Evolutionary conservation across 1,140 invertebrate genomes (phyloP).

Genomic region (Atta cephalotes): DNA sequence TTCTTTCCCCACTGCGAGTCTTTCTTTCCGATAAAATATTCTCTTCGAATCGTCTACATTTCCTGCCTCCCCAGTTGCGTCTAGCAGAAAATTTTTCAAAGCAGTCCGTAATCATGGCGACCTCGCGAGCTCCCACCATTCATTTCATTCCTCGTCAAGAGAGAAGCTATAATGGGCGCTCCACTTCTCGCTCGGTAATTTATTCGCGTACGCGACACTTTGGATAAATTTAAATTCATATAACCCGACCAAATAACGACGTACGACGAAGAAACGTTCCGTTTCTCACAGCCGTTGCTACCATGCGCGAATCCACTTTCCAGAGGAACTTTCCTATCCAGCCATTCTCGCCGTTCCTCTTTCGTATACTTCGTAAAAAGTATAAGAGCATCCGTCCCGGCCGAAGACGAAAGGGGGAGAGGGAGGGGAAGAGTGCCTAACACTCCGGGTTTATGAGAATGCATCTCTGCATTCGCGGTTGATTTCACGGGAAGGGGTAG

Average conservation of each 20-base stretch:
- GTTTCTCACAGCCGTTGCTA: conserved; percentile 12
- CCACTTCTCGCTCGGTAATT: conserved; percentile 9
- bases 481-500: conserved; percentile 19
- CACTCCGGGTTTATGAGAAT: not conserved
- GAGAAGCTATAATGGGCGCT: conserved; percentile 34
- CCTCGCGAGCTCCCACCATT: conserved; percentile 15
- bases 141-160: not conserved
- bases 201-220: conserved; percentile 38
- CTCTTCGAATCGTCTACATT: conserved; percentile 31
- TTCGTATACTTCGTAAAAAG: conserved; percentile 56
- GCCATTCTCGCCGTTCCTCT: conserved; percentile 17
- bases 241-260: conserved; percentile 44
- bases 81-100: conserved; percentile 23
- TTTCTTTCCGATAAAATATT: conserved; percentile 57
- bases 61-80: conserved; percentile 5
- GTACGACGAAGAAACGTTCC: conserved; percentile 1
- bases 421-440: not conserved
- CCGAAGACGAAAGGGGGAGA: not conserved
- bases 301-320: conserved; percentile 17
- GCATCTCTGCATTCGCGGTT: not conserved
- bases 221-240: conserved; percentile 55
- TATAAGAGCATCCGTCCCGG: conserved; percentile 9
- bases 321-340: conserved; percentile 32
- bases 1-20: conserved; percentile 2
- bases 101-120: not conserved